Evolutionary conservation across 2,113 vertebrate genomes (phyloP).

Genomic region (Zapus hudsonius): DNA sequence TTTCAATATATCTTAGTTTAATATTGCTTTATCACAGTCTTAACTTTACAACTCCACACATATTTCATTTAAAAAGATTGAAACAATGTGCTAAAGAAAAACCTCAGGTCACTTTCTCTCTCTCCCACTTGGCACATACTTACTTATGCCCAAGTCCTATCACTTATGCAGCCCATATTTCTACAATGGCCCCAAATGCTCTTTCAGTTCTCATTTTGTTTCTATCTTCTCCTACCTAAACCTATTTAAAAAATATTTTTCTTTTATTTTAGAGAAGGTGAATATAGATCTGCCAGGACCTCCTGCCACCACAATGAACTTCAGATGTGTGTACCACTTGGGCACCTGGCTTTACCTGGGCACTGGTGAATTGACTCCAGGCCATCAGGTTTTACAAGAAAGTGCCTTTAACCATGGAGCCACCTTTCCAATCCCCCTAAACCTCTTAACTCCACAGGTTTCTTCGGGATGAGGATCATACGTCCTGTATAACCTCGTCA

Average conservation of each 20-base stretch:
- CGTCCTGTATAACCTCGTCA: neutral
- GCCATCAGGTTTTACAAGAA: too few relatives aligned
- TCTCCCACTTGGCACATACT: neutral
- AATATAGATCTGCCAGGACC: too few relatives aligned
- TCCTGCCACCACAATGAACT: too few relatives aligned
- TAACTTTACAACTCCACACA: neutral
- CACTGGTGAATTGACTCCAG: too few relatives aligned
- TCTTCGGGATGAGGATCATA: neutral
- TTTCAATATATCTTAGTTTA: neutral
- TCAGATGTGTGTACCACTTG: too few relatives aligned
- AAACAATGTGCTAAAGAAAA: neutral
- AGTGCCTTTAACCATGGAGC: too few relatives aligned
- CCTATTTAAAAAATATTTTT: too few relatives aligned
- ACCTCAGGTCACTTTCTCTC: neutral
- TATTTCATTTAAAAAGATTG: too few relatives aligned
- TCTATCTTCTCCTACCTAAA: neutral
- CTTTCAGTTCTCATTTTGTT: neutral
- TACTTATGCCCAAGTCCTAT: neutral
- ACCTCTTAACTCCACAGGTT: neutral
- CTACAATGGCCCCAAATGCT: neutral
- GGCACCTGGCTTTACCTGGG: too few relatives aligned
- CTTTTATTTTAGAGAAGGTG: too few relatives aligned
- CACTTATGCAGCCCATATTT: neutral
- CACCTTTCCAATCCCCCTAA: neutral
- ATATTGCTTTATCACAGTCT: neutral